phyloP scores from a whole-genome alignment of 2,797 vertebrate genomes.

The Peromyscus attwateri region DNA sequence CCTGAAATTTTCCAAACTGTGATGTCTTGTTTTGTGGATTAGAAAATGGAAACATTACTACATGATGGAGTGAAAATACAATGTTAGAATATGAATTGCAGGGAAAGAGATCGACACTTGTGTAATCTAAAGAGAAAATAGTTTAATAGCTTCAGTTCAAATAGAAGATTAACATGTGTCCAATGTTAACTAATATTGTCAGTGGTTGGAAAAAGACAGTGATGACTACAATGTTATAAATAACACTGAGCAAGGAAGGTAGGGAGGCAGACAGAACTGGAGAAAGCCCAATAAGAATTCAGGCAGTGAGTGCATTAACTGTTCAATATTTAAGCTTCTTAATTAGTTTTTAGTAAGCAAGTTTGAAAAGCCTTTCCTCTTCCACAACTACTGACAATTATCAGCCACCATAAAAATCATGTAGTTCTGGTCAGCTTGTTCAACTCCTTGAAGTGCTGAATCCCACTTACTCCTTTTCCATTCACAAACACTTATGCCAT shows the following conservation, averaged over 20 bases:
- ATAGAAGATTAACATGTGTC: not conserved
- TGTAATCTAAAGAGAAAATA: not conserved
- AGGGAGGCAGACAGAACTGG: not conserved
- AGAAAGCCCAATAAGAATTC: not conserved
- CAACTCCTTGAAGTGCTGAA: not conserved
- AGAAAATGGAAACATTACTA: not conserved
- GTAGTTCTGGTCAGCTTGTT: not conserved
- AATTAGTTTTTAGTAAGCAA: not conserved
- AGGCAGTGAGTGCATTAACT: not conserved
- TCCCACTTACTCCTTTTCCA: not conserved
- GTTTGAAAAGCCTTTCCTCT: not conserved
- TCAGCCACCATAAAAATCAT: not conserved
- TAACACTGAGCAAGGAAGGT: fast-evolving
- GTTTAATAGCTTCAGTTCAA: not conserved
- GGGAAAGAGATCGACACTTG: not conserved
- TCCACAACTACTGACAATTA: not conserved
- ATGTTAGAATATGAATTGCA: not conserved
- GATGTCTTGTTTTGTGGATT: not conserved
- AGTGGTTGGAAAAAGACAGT: not conserved
- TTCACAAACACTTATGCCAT: not conserved
- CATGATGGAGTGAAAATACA: not conserved
- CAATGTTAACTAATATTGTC: not conserved
- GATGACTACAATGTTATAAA: not conserved
- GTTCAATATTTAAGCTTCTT: not conserved
- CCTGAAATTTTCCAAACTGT: not conserved